A percentile compares a stretch with the other conserved stretches of the same genome.
Evolutionary conservation across 2,113 vertebrate species (phyloP).

Genomic region (Otus sunia): DNA sequence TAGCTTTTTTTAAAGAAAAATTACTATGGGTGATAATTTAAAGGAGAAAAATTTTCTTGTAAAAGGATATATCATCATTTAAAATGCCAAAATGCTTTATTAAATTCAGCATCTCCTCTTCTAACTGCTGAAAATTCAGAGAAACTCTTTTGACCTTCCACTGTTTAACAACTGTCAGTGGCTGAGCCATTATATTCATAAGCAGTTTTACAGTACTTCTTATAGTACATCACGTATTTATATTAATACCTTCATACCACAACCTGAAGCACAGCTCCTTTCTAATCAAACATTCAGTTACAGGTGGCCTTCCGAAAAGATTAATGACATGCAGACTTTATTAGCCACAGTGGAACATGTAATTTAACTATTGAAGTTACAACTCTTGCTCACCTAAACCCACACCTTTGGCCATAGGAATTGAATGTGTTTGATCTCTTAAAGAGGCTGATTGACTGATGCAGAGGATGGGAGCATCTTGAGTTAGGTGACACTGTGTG

Average conservation of each 20-base stretch:
- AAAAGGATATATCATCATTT: not conserved
- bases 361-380: constrained; percentile 3
- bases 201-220: not conserved
- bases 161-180: not conserved
- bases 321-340: constrained; percentile 37
- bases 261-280: not conserved
- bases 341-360: not conserved
- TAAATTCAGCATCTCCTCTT: not conserved
- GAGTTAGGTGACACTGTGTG: not conserved
- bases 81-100: not conserved
- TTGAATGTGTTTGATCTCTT: constrained; percentile 25
- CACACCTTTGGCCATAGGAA: not conserved
- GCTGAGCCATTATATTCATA: not conserved
- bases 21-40: not conserved
- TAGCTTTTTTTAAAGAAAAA: not conserved
- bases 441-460: not conserved
- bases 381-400: not conserved
- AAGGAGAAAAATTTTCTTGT: not conserved
- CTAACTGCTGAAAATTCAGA: not conserved
- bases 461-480: not conserved
- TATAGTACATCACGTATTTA: not conserved
- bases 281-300: constrained; percentile 1
- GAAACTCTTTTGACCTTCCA: not conserved
- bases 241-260: not conserved
- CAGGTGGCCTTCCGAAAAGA: not conserved